These are phyloP conservation scores for Ceramica pisi DNA, from an alignment of 2,888 invertebrate species.

Conservation along the genomic window DNA sequence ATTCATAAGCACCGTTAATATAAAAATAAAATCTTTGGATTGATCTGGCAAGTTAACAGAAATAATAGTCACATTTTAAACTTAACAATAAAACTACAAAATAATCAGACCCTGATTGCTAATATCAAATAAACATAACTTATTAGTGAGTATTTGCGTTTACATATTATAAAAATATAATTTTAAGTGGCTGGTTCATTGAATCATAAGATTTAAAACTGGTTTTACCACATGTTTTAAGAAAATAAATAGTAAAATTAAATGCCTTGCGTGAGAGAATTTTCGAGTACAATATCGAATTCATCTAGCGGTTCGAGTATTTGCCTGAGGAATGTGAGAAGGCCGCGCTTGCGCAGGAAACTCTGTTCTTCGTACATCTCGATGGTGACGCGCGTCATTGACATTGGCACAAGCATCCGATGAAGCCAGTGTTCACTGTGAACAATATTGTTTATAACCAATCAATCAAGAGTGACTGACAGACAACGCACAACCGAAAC, in stretches of 20 bases:
- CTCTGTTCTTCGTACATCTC: conserved; percentile 99
- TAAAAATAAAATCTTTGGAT: conserved; percentile 84
- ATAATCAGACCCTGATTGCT: conserved; percentile 78
- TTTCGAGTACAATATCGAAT: conserved; percentile 96
- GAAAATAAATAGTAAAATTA: conserved; percentile 62
- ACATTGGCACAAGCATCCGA: conserved; percentile 97
- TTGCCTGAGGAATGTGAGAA: conserved; percentile 97
- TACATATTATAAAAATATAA: conserved; percentile 55
- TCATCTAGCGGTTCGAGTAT: conserved; percentile 97
- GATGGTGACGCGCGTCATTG: conserved; percentile 95
- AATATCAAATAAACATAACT: conserved; percentile 76
- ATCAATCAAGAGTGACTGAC: neutral
- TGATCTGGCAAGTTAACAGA: conserved; percentile 83
- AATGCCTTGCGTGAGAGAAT: conserved; percentile 94
- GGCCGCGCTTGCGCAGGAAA: conserved; percentile 96
- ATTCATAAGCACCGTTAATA: conserved; percentile 73
- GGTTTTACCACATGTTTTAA: conserved; percentile 46
- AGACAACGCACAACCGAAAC: no score
- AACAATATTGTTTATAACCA: conserved; percentile 49
- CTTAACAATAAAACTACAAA: conserved; percentile 75
- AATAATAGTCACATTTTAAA: conserved; percentile 76
- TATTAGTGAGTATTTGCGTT: conserved; percentile 70
- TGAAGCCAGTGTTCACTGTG: conserved; percentile 96
- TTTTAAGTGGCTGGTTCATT: conserved; percentile 41
- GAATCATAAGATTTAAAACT: conserved; percentile 38